Percentiles rank a stretch among this genome's conserved stretches.
Evolutionary conservation across 2,888 invertebrate genomes (phyloP).

Genomic region (Trachelus tabidus): DNA sequence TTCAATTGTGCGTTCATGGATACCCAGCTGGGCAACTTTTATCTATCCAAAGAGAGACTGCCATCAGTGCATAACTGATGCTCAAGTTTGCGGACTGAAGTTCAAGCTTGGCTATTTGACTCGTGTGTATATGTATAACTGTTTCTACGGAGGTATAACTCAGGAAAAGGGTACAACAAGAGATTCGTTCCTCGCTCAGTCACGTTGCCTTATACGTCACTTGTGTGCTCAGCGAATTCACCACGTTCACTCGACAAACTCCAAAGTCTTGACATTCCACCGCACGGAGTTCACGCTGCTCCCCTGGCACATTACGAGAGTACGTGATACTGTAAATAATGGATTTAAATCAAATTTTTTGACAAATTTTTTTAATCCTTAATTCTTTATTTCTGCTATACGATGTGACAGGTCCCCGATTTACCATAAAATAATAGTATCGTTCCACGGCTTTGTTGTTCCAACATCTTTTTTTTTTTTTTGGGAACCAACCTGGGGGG

Average conservation of each 20-base stretch:
- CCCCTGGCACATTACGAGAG: not conserved
- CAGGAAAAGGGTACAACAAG: not conserved
- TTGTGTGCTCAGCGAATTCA: not conserved
- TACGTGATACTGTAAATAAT: not conserved
- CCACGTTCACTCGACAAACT: not conserved
- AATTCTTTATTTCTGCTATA: not conserved
- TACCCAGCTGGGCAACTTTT: not conserved
- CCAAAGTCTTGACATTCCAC: not conserved
- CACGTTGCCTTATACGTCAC: not conserved
- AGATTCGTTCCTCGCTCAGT: not conserved
- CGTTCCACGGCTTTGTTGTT: not conserved
- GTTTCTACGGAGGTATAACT: not conserved
- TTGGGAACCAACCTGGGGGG: not conserved
- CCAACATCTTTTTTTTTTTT: not conserved
- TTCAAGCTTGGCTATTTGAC: slow-evolving; percentile 1
- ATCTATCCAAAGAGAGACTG: not conserved
- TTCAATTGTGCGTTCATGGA: not conserved
- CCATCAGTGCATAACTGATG: slow-evolving; percentile 9
- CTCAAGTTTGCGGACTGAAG: slow-evolving; percentile 1
- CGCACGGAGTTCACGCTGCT: not conserved
- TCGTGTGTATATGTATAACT: not conserved
- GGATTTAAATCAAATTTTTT: not conserved
- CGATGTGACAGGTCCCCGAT: not conserved
- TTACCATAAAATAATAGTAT: not conserved
- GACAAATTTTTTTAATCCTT: not conserved